Evolutionary conservation across 2,888 invertebrate species (phyloP).

Genomic region (Sesia apiformis): DNA sequence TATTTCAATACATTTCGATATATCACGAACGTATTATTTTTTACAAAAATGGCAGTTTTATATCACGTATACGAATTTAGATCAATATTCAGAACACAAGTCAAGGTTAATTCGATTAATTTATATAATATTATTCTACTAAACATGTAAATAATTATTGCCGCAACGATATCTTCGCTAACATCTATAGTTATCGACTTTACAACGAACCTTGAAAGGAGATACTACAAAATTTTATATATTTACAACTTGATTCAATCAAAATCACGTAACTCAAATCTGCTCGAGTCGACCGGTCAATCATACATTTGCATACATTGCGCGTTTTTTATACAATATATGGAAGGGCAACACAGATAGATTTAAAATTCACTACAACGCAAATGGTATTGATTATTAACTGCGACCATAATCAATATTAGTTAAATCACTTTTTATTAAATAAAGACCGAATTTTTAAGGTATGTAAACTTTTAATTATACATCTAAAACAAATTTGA

Average conservation of each 20-base stretch:
- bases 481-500: too few species aligned
- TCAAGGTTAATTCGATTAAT: slow-evolving; percentile 18
- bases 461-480: too few species aligned
- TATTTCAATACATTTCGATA: background rate
- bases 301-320: slow-evolving; percentile 25
- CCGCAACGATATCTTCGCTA: slow-evolving; percentile 30
- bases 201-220: slow-evolving; percentile 26
- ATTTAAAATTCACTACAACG: too few species aligned
- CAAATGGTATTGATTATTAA: too few species aligned
- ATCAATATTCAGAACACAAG: slow-evolving; percentile 42
- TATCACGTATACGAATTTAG: slow-evolving; percentile 62
- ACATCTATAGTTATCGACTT: background rate
- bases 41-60: slow-evolving; percentile 59
- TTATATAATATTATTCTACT: background rate
- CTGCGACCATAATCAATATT: too few species aligned
- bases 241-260: slow-evolving; percentile 32
- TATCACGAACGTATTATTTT: background rate
- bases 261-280: slow-evolving; percentile 35
- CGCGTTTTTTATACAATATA: slow-evolving; percentile 22
- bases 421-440: too few species aligned
- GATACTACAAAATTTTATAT: slow-evolving; percentile 23
- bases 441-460: too few species aligned
- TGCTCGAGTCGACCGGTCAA: slow-evolving; percentile 35
- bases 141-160: slow-evolving; percentile 40
- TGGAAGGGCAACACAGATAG: too few species aligned